phyloP scores from a whole-genome alignment of 2,888 invertebrate genomes.

The Melanotus villosus region DNA sequence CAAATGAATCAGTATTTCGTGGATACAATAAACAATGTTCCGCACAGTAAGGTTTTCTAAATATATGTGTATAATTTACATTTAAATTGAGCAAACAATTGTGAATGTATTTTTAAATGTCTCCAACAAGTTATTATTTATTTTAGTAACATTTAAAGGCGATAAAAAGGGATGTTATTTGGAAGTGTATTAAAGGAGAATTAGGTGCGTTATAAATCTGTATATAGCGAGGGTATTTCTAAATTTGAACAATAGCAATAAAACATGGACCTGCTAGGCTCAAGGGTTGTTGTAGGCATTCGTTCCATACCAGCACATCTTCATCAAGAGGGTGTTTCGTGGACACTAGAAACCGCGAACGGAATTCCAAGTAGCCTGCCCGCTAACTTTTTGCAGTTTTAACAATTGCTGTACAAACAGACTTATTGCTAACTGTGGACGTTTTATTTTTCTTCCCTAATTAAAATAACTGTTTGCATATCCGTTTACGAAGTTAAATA shows the following conservation, averaged over 20 bases:
- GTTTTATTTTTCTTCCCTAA: conserved; percentile 36
- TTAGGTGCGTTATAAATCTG: conserved; percentile 38
- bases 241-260: conserved; percentile 44
- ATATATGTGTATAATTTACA: too few species aligned
- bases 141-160: too few species aligned
- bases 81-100: too few species aligned
- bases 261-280: conserved; percentile 43
- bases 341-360: conserved; percentile 40
- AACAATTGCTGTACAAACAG: conserved; percentile 35
- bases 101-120: too few species aligned
- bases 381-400: conserved; percentile 37
- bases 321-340: conserved; percentile 46
- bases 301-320: conserved; percentile 44
- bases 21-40: too few species aligned
- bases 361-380: conserved; percentile 36
- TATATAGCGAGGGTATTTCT: conserved; percentile 38
- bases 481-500: conserved; percentile 42
- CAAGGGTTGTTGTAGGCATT: conserved; percentile 37
- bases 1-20: too few species aligned
- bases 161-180: conserved; percentile 20
- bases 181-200: conserved; percentile 32
- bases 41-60: too few species aligned
- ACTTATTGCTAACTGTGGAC: conserved; percentile 23
- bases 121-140: too few species aligned
- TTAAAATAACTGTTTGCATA: conserved; percentile 42